Percentiles rank a stretch among this genome's conserved stretches.
These are phyloP conservation scores for Heliconius congener DNA, from an alignment of 1,140 invertebrate species.

Conservation along the genomic window DNA sequence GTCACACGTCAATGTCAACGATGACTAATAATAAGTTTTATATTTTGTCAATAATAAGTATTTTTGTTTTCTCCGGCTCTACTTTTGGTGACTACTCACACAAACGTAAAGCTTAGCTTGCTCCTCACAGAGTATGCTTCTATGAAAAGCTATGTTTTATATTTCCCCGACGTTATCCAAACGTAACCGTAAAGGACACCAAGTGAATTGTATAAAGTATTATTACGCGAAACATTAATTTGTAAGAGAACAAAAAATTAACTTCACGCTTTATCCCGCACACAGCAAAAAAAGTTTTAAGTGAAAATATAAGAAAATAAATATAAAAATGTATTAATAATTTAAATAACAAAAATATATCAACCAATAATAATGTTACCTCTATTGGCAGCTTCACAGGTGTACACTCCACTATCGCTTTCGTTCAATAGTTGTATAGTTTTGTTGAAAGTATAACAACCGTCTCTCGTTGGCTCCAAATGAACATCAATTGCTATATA, in stretches of 20 bases:
- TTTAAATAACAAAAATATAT: neutral
- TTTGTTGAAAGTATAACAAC: slow-evolving; percentile 53
- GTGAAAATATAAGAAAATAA: neutral
- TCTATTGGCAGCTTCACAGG: slow-evolving; percentile 63
- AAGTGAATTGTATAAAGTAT: too few relatives aligned
- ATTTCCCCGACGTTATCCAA: too few relatives aligned
- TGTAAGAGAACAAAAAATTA: neutral
- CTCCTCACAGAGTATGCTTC: too few relatives aligned
- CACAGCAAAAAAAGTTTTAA: neutral
- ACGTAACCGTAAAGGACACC: neutral
- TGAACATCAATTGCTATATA: slow-evolving; percentile 43
- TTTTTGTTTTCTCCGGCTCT: too few relatives aligned
- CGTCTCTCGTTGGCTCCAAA: slow-evolving; percentile 47
- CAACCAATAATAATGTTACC: slow-evolving; percentile 45
- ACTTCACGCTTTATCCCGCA: neutral
- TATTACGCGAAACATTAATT: too few relatives aligned
- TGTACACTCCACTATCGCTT: slow-evolving; percentile 55
- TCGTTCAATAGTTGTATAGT: slow-evolving; percentile 48
- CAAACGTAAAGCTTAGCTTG: too few relatives aligned
- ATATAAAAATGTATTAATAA: neutral
- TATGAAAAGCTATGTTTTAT: too few relatives aligned
- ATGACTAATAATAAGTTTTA: too few relatives aligned
- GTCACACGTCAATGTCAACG: too few relatives aligned
- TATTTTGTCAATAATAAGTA: too few relatives aligned
- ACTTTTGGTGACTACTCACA: too few relatives aligned